These are phyloP conservation scores for Microtus richardsoni DNA, from an alignment of 2,113 vertebrate species.

Conservation along the genomic window DNA sequence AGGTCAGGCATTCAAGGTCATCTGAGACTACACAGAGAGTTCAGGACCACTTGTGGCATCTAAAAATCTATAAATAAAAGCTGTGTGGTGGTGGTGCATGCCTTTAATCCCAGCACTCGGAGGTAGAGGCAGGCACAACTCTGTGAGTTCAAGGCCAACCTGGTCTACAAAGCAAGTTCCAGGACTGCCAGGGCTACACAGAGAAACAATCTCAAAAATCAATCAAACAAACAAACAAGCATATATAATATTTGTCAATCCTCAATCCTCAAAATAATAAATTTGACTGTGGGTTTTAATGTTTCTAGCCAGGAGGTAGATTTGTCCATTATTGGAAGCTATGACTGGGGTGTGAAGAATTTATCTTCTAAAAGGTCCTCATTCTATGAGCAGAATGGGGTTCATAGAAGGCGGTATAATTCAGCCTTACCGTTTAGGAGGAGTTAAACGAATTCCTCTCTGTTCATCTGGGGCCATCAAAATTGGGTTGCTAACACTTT, in stretches of 20 bases:
- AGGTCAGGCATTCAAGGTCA: not conserved
- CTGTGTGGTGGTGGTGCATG: not conserved
- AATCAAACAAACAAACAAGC: not conserved
- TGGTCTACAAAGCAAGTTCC: not conserved
- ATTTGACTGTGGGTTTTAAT: not conserved
- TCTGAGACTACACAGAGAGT: not conserved
- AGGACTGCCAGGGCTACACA: not conserved
- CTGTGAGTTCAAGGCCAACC: not conserved
- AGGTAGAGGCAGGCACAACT: not conserved
- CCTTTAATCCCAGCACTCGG: not conserved
- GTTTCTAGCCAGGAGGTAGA: not conserved
- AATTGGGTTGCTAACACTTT: not conserved
- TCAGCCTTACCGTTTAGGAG: not conserved
- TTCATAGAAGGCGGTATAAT: not conserved
- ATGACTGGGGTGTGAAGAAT: not conserved
- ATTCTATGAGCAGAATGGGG: not conserved
- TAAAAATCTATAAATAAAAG: not conserved
- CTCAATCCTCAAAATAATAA: not conserved
- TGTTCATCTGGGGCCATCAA: not conserved
- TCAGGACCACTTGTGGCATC: not conserved
- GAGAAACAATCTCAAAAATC: not conserved
- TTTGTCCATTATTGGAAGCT: not conserved
- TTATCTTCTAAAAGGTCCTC: not conserved
- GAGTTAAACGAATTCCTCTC: not conserved
- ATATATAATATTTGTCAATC: not conserved